These are phyloP conservation scores for Trichopria drosophilae DNA, from an alignment of 2,888 invertebrate genomes.

Conservation along the genomic window DNA sequence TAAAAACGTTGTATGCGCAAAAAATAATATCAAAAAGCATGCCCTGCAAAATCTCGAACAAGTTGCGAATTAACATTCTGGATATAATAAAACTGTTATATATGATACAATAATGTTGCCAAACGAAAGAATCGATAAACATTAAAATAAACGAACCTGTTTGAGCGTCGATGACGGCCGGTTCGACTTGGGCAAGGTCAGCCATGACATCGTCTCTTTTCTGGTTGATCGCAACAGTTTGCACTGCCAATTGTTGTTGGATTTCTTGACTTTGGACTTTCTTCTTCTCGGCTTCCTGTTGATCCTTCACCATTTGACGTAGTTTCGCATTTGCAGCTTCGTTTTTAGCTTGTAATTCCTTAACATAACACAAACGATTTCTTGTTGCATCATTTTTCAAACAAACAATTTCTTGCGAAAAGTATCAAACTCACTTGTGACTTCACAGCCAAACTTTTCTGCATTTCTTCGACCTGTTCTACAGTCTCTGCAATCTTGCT, in stretches of 20 bases:
- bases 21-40: too few relatives aligned
- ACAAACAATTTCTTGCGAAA: slow-evolving; percentile 10
- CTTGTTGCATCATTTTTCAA: not conserved
- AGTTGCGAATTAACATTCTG: too few relatives aligned
- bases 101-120: too few relatives aligned
- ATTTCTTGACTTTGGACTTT: slow-evolving; percentile 98
- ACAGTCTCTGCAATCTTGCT: slow-evolving; percentile 99
- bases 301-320: slow-evolving; percentile 98
- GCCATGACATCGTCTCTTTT: slow-evolving; percentile 94
- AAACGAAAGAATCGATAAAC: too few relatives aligned
- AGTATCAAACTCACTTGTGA: slow-evolving; percentile 69
- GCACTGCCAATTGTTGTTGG: slow-evolving; percentile 79
- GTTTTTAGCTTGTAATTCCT: slow-evolving; percentile 94
- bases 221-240: slow-evolving; percentile 90
- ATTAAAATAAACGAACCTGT: too few relatives aligned
- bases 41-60: too few relatives aligned
- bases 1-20: too few relatives aligned
- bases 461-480: slow-evolving; percentile 99
- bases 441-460: slow-evolving; percentile 96
- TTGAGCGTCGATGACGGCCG: slow-evolving; percentile 98
- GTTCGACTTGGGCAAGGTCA: slow-evolving; percentile 96
- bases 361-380: slow-evolving; percentile 9
- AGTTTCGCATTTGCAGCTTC: slow-evolving; percentile 99
- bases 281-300: slow-evolving; percentile 98
- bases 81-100: too few relatives aligned